These are phyloP conservation scores for Diaprepes abbreviatus DNA, from an alignment of 2,888 invertebrate genomes.

Conservation along the genomic window DNA sequence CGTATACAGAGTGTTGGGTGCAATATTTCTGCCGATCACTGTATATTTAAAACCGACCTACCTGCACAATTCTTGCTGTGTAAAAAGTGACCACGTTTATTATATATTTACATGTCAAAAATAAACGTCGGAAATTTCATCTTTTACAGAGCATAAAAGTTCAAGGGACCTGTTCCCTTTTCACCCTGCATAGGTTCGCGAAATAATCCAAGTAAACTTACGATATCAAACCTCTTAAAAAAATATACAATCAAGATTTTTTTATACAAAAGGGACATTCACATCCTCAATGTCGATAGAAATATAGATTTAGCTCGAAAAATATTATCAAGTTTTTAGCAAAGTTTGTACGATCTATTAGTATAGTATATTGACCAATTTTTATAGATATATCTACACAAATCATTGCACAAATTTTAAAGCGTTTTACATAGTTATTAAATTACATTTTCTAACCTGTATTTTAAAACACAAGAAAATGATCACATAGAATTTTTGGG, in stretches of 20 bases:
- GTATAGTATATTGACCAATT: slow-evolving; percentile 24
- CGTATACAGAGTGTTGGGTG: too few relatives aligned
- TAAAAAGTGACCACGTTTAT: too few relatives aligned
- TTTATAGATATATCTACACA: slow-evolving; percentile 7
- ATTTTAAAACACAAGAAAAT: neutral
- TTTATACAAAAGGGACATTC: slow-evolving; percentile 8
- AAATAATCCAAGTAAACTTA: neutral
- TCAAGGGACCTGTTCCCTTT: neutral
- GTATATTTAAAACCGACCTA: too few relatives aligned
- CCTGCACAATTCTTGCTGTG: too few relatives aligned
- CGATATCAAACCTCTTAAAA: slow-evolving; percentile 5
- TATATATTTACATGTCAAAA: too few relatives aligned
- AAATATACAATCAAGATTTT: neutral
- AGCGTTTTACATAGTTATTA: neutral
- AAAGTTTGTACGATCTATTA: slow-evolving; percentile 20
- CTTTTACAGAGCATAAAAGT: too few relatives aligned
- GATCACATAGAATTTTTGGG: too few relatives aligned
- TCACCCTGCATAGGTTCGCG: neutral
- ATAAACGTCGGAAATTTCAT: too few relatives aligned
- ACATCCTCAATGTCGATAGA: neutral
- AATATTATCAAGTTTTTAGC: slow-evolving; percentile 10
- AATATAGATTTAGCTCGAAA: slow-evolving; percentile 23
- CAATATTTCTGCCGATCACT: too few relatives aligned
- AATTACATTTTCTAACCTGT: neutral
- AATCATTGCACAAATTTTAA: slow-evolving; percentile 13